Percentiles rank a stretch among this genome's conserved stretches.
These are phyloP conservation scores for Oncopodura yosiiana DNA, from an alignment of 1,140 invertebrate genomes.

Conservation along the genomic window DNA sequence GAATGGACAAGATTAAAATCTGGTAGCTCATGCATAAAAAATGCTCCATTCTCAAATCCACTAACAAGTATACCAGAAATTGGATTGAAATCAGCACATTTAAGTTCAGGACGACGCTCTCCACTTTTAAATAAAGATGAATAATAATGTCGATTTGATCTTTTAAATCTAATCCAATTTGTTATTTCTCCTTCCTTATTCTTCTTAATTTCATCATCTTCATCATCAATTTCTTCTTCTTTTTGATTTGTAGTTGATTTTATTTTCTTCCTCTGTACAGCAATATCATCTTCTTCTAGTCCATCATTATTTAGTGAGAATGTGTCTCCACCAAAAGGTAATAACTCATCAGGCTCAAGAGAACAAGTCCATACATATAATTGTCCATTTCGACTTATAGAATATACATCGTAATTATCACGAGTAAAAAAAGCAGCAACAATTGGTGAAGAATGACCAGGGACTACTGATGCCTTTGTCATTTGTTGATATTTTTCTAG, in stretches of 20 bases:
- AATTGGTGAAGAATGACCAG: constrained; percentile 66
- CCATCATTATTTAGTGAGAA: constrained; percentile 40
- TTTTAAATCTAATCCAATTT: constrained; percentile 56
- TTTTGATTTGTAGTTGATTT: constrained; percentile 41
- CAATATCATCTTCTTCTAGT: constrained; percentile 18
- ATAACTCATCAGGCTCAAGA: constrained; percentile 51
- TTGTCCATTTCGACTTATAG: constrained; percentile 57
- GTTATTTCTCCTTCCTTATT: constrained; percentile 34
- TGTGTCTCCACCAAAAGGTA: constrained; percentile 44
- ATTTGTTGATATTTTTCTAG: constrained; percentile 65
- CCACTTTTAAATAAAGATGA: constrained; percentile 55
- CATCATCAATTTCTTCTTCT: constrained; percentile 41
- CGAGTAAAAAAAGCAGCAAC: constrained; percentile 80
- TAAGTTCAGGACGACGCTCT: constrained; percentile 51
- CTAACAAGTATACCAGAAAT: constrained; percentile 66
- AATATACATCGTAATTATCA: constrained; percentile 68
- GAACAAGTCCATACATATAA: constrained; percentile 82
- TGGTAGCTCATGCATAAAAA: constrained; percentile 86
- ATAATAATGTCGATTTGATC: constrained; percentile 59
- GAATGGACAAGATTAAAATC: constrained; percentile 86
- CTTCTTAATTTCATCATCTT: constrained; percentile 38
- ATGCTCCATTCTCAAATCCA: constrained; percentile 69
- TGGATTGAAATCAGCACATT: constrained; percentile 65
- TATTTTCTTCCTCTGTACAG: no score
- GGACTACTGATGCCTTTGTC: constrained; percentile 57